phyloP scores from a whole-genome alignment of 2,888 invertebrate genomes.

The Drosophila cognata region DNA sequence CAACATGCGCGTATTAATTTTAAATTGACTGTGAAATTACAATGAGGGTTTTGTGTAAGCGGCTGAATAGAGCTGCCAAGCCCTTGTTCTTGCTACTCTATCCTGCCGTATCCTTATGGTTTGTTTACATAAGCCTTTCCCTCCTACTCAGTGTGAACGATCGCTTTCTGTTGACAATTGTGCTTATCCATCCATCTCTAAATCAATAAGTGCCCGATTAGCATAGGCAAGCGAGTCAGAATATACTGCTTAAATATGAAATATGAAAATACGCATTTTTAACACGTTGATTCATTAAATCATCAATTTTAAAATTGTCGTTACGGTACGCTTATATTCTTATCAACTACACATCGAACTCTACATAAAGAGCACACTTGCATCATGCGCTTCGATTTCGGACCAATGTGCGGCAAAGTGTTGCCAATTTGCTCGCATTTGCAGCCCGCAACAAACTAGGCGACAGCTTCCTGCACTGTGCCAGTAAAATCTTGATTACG shows the following conservation, averaged over 20 bases:
- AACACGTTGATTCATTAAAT: conserved; percentile 10
- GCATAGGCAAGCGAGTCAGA: background rate
- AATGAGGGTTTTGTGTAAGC: conserved; percentile 49
- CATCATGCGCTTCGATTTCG: background rate
- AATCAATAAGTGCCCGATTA: background rate
- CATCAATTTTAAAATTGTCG: conserved; percentile 11
- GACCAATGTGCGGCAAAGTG: conserved; percentile 39
- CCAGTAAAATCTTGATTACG: conserved; percentile 73
- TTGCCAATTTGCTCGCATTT: conserved; percentile 26
- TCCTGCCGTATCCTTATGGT: background rate
- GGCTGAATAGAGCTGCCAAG: conserved; percentile 7
- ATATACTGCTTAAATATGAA: background rate
- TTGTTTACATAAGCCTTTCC: conserved; percentile 17
- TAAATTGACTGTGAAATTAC: conserved; percentile 81
- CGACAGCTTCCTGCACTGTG: conserved; percentile 34
- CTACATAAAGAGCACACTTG: conserved; percentile 1
- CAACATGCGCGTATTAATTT: conserved; percentile 75
- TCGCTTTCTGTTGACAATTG: background rate
- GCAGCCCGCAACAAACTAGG: conserved; percentile 4
- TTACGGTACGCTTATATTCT: background rate
- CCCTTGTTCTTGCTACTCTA: background rate
- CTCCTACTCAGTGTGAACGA: background rate
- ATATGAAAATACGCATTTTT: background rate
- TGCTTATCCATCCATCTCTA: conserved; percentile 8
- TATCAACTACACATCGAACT: conserved; percentile 12